Evolutionary conservation across 2,113 vertebrate genomes (phyloP).

Genomic region (Polyodon spathula): DNA sequence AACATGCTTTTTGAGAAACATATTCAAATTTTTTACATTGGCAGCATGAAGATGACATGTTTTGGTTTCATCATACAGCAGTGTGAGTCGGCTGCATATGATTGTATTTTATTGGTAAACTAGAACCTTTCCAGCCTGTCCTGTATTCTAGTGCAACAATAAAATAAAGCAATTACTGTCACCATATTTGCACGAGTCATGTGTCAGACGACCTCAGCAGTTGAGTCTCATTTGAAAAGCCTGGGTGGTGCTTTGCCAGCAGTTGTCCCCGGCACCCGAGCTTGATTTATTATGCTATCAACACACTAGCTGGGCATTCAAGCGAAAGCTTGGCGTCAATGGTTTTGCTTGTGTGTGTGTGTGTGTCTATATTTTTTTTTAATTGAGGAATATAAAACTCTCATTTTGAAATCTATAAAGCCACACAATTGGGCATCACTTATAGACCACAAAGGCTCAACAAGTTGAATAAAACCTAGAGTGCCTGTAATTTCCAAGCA

Average conservation of each 20-base stretch:
- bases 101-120: too few species aligned
- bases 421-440: too few species aligned
- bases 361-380: background rate
- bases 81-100: constrained; percentile 50
- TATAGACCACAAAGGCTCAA: too few species aligned
- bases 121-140: constrained; percentile 24
- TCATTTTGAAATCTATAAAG: too few species aligned
- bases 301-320: background rate
- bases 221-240: background rate
- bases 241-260: background rate
- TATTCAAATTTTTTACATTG: too few species aligned
- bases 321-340: background rate
- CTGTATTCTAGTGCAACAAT: too few species aligned
- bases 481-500: too few species aligned
- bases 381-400: background rate
- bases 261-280: background rate
- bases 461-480: too few species aligned
- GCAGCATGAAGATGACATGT: too few species aligned
- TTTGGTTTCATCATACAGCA: too few species aligned
- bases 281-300: background rate
- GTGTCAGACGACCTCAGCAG: background rate
- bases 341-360: too few species aligned
- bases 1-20: too few species aligned
- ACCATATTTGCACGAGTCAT: background rate
- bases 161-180: background rate